phyloP scores from a whole-genome alignment of 2,113 vertebrate genomes.

The Oryzias curvinotus region DNA sequence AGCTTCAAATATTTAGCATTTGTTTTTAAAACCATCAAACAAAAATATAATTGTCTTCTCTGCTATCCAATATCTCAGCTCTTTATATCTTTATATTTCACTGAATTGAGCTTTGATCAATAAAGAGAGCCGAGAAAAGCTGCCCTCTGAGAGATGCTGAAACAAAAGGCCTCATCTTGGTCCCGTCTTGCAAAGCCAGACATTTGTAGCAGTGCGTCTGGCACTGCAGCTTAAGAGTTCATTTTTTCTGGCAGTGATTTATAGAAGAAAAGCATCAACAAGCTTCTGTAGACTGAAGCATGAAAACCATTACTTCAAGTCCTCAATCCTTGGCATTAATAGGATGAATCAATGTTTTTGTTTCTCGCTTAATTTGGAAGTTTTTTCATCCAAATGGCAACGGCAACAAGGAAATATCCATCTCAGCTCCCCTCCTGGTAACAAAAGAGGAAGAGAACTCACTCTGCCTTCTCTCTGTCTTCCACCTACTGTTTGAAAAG shows the following conservation, averaged over 20 bases:
- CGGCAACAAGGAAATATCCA: constrained; percentile 68
- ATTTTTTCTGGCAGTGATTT: constrained; percentile 71
- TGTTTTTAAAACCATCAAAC: constrained; percentile 1
- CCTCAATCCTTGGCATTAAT: constrained; percentile 74
- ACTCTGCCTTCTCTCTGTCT: constrained; percentile 44
- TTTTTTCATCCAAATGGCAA: constrained; percentile 72
- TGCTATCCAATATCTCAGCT: no score
- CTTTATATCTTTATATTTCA: no score
- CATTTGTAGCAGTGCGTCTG: constrained; percentile 43
- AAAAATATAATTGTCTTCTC: constrained; percentile 1
- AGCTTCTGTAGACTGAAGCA: constrained; percentile 59
- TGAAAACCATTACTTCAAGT: constrained; percentile 71
- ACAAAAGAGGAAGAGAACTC: constrained; percentile 51
- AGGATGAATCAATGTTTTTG: constrained; percentile 74
- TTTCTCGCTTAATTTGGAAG: constrained; percentile 72
- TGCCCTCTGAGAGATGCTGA: constrained; percentile 26
- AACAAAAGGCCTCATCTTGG: constrained; percentile 38
- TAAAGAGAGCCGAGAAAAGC: constrained; percentile 40
- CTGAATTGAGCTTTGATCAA: constrained; percentile 43
- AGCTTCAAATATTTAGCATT: background rate
- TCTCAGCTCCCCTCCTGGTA: constrained; percentile 53
- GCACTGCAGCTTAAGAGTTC: constrained; percentile 61
- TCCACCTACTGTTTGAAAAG: constrained; percentile 44
- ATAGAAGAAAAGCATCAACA: constrained; percentile 59
- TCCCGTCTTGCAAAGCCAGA: constrained; percentile 43